Base-by-base conservation (phyloP, 2,113 vertebrate species). In the Phaetusa simplex region DNA sequence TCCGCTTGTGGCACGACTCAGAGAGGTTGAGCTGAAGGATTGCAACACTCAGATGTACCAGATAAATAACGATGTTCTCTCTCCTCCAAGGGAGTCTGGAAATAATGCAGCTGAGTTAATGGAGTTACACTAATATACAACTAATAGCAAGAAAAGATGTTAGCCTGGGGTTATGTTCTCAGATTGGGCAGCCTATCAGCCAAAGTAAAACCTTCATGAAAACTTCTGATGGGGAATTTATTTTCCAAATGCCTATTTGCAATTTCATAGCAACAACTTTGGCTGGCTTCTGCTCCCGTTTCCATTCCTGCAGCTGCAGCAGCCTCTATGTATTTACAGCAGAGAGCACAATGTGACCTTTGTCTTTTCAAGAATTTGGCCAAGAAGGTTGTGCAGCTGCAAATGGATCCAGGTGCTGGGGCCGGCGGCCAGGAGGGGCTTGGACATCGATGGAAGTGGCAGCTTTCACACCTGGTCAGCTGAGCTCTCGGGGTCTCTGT, bases 271-370 rank as follows among this genome's bases (percentile, higher is more conserved):
- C 76, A 64, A 47, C 64, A 90, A 8, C 40, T 94, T 71, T 90
- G 74, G 50, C 76, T 49, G 32, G 47, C 69, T 90, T 78, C 90
- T 88, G 66, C 72, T 59, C n/a, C 76, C 76, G 47, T 86, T 92
- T 81, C 64, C 64, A 94, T 56, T 90, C 50, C 86, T 52, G 65
- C 2, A 84, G 76, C 95, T 96, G 92, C 92, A 90, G 82, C 86
- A 93, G 47, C 29, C 88, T 73, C 90, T 74, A 7, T 58, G 38
- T 50, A 45, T 85, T 94, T 73, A 88, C 50, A 96, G 32, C 59
- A 50, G 50, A 80, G 82, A 93, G 50, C 34, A 97, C 88, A 97
- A 88, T 67, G 43, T 47, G 80, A 92, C 92, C 86, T 94, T 92
- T 96, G 90, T 94, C 79, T 94, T 71, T 59, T 19, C 64, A 38